phyloP scores from a whole-genome alignment of 2,888 invertebrate species.

The Drosophila atripex region DNA sequence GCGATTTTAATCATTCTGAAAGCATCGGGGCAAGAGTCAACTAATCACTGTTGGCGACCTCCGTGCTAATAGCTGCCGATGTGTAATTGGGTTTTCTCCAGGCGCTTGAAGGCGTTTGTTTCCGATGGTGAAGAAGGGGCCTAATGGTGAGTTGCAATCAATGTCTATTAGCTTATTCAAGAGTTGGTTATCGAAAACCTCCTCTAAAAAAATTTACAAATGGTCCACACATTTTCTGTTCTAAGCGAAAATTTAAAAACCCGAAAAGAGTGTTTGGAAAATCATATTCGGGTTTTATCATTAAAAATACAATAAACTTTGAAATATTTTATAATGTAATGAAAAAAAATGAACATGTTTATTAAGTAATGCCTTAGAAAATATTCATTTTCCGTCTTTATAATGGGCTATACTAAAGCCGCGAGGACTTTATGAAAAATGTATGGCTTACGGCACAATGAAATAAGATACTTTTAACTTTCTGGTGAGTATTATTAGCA shows the following conservation, averaged over 20 bases:
- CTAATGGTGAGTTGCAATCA: conserved; percentile 1
- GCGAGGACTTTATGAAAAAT: neutral
- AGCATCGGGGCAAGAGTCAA: conserved; percentile 71
- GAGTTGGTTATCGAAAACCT: neutral
- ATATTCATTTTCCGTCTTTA: too few relatives aligned
- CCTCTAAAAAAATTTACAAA: neutral
- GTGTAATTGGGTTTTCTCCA: conserved; percentile 42
- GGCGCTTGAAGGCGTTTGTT: neutral
- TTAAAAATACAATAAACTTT: too few relatives aligned
- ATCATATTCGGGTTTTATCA: too few relatives aligned
- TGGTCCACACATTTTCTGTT: too few relatives aligned
- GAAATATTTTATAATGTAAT: too few relatives aligned
- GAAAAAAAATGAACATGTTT: too few relatives aligned
- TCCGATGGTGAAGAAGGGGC: neutral
- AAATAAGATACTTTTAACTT: neutral
- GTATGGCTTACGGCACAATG: neutral
- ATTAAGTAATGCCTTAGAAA: too few relatives aligned
- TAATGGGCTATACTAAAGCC: too few relatives aligned
- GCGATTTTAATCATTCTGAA: conserved; percentile 77
- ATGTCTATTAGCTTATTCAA: neutral
- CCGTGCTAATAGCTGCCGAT: conserved; percentile 55
- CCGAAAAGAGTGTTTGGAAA: too few relatives aligned
- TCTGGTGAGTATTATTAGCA: neutral
- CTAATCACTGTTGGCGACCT: conserved; percentile 63
- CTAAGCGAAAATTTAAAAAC: too few relatives aligned